Base-by-base conservation (phyloP, 2,888 invertebrate species). In the Zaprionus bogoriensis region DNA sequence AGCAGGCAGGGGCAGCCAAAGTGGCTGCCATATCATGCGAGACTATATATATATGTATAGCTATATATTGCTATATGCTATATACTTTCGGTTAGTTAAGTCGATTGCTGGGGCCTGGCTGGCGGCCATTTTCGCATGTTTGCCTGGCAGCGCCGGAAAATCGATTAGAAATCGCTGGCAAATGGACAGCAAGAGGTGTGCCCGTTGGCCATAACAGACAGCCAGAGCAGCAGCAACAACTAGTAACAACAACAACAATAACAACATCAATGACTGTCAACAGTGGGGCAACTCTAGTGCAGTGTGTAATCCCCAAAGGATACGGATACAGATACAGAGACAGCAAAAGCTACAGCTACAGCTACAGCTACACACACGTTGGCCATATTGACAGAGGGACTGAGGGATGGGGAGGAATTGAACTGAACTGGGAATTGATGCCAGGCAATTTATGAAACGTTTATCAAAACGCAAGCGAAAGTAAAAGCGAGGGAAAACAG, bases 181-280 rank as follows among this genome's bases (percentile, higher is more conserved):
- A 83, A 83, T 83, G 80, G 87, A 81, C 87, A 86, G 80, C 84
- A 66, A 79, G 77, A 80, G 80, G 80, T 80, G 80, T 80, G 80
- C 84, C 80, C 87, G 77, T 53, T 66, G 77, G 77, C 87, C 59
- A 70, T 32, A 67, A 42, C 61, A 45, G 69, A 74, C 61, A 61
- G 48, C 55, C 50, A 36, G 50, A 50, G n/a, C 57, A 57, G 44
- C 50, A 51, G 28, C 46, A 42, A 14, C 50, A 48, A 42, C 32
- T 28, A 2, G n/a, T n/a, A n/a, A n/a, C 46, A 39, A 38, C 63
- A 57, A 36, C 63, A 52, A 23, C 50, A 46, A 46, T 20, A 45
- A 23, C 22, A 28, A 47, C 42, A 39, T n/a, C n/a, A n/a, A 12
- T 9, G 20, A 46, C 66, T 55, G 67, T 52, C 61, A 60, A 52